A percentile compares a stretch with the other conserved stretches of the same genome.
Evolutionary conservation across 2,888 invertebrate genomes (phyloP).

Genomic region (Drosophila parthenogenetica): DNA sequence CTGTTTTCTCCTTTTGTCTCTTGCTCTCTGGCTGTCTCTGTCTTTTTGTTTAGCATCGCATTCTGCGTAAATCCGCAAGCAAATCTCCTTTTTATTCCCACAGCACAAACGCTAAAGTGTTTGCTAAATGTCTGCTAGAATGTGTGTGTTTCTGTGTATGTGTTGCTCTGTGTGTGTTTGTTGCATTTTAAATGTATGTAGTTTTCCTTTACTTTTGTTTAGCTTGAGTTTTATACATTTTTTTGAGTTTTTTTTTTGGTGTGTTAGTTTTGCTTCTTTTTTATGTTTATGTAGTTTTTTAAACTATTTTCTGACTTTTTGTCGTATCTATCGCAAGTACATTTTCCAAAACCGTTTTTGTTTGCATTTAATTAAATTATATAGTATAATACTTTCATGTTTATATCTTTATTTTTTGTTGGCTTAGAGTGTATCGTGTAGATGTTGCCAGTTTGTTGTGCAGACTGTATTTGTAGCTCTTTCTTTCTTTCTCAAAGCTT

Average conservation of each 20-base stretch:
- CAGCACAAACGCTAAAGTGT: conserved; percentile 45
- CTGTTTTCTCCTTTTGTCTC: not conserved
- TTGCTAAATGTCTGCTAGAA: conserved; percentile 31
- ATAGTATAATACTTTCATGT: conserved; percentile 62
- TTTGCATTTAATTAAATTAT: conserved; percentile 81
- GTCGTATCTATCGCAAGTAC: conserved; percentile 78
- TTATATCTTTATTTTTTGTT: conserved; percentile 28
- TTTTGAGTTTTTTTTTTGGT: conserved; percentile 31
- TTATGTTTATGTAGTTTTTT: conserved; percentile 68
- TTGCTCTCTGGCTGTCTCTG: not conserved
- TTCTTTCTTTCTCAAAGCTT: conserved; percentile 11
- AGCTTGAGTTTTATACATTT: conserved; percentile 49
- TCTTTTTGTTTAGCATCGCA: conserved; percentile 19
- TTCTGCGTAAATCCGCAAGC: conserved; percentile 39
- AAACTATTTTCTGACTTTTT: conserved; percentile 67
- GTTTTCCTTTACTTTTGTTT: conserved; percentile 57
- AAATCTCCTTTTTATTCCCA: conserved; percentile 47
- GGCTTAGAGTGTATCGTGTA: conserved; percentile 22
- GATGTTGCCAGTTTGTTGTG: conserved; percentile 31
- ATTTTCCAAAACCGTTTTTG: conserved; percentile 82
- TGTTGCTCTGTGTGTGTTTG: conserved; percentile 38
- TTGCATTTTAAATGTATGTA: conserved; percentile 62
- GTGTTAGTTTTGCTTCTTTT: conserved; percentile 50
- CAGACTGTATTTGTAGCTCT: conserved; percentile 18
- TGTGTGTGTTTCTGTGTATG: conserved; percentile 23